Percentiles rank a stretch among this genome's conserved stretches.
phyloP scores from a whole-genome alignment of 2,888 invertebrate genomes.

The Altica lythri region DNA sequence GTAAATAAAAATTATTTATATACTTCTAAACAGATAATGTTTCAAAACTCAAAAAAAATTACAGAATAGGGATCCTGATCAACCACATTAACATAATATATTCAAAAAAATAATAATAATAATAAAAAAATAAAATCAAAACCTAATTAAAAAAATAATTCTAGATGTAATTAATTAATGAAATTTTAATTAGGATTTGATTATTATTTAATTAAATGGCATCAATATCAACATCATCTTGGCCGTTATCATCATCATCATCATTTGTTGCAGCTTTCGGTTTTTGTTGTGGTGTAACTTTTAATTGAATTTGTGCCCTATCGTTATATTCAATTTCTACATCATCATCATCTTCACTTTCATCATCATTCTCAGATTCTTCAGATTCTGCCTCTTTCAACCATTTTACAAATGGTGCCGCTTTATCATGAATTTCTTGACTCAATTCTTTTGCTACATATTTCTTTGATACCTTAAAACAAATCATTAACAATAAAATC shows the following conservation, averaged over 20 bases:
- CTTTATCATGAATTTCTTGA: constrained; percentile 89
- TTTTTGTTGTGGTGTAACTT: constrained; percentile 52
- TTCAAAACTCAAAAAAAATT: constrained; percentile 18
- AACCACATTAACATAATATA: constrained; percentile 26
- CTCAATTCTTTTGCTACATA: constrained; percentile 90
- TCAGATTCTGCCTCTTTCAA: constrained; percentile 96
- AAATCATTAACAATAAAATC: constrained; percentile 13
- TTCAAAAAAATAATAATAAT: no score
- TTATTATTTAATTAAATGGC: constrained; percentile 70
- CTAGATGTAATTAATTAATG: constrained; percentile 14
- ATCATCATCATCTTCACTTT: constrained; percentile 68
- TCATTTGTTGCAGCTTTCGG: constrained; percentile 57
- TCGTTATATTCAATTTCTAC: constrained; percentile 88
- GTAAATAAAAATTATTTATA: constrained; percentile 34
- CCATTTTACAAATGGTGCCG: constrained; percentile 95
- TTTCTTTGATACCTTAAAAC: constrained; percentile 81
- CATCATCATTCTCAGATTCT: constrained; percentile 77
- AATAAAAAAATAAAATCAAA: constrained; percentile 28
- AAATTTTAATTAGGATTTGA: not conserved
- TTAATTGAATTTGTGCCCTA: constrained; percentile 76
- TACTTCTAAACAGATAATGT: constrained; percentile 22
- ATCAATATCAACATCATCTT: constrained; percentile 88
- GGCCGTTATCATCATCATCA: constrained; percentile 78
- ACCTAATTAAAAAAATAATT: constrained; percentile 19
- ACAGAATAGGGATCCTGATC: constrained; percentile 22